These are phyloP conservation scores for Meriones unguiculatus DNA, from an alignment of 2,113 vertebrate species.

Conservation along the genomic window DNA sequence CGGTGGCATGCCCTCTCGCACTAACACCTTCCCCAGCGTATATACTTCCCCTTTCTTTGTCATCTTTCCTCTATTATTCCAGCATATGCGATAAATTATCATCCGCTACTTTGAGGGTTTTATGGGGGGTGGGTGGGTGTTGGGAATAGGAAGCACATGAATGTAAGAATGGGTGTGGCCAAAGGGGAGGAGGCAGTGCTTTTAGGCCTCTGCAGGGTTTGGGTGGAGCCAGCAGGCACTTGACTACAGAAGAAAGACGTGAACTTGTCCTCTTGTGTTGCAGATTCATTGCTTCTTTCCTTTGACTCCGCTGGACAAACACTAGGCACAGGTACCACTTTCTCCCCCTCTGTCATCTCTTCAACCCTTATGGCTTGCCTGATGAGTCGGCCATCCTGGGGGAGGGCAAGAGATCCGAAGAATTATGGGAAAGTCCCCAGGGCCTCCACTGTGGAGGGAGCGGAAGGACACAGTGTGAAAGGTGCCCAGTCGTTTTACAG, in stretches of 20 bases:
- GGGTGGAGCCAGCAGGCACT: slow-evolving; percentile 59
- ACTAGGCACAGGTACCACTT: slow-evolving; percentile 96
- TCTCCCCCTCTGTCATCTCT: slow-evolving; percentile 80
- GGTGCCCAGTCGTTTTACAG: not conserved
- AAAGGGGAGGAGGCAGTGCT: slow-evolving; percentile 60
- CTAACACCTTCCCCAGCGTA: slow-evolving; percentile 23
- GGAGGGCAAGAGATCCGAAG: not conserved
- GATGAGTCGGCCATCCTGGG: slow-evolving; percentile 69
- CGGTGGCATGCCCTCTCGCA: slow-evolving; percentile 59
- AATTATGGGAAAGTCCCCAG: not conserved
- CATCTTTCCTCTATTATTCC: slow-evolving; percentile 36
- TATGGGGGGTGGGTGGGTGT: not conserved
- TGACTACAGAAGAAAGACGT: slow-evolving; percentile 84
- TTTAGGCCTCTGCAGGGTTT: slow-evolving; percentile 28
- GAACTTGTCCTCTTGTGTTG: slow-evolving; percentile 96
- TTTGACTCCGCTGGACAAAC: slow-evolving; percentile 94
- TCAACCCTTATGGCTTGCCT: slow-evolving; percentile 50
- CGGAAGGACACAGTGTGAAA: not conserved
- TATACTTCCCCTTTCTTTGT: slow-evolving; percentile 23
- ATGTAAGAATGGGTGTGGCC: slow-evolving; percentile 35
- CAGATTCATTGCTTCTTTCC: slow-evolving; percentile 95
- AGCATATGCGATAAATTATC: slow-evolving; percentile 22
- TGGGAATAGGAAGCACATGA: slow-evolving; percentile 41
- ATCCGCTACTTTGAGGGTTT: not conserved
- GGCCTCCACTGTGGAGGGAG: not conserved